These are phyloP conservation scores for Anomalospiza imberbis DNA, from an alignment of 2,797 vertebrate species.

Conservation along the genomic window DNA sequence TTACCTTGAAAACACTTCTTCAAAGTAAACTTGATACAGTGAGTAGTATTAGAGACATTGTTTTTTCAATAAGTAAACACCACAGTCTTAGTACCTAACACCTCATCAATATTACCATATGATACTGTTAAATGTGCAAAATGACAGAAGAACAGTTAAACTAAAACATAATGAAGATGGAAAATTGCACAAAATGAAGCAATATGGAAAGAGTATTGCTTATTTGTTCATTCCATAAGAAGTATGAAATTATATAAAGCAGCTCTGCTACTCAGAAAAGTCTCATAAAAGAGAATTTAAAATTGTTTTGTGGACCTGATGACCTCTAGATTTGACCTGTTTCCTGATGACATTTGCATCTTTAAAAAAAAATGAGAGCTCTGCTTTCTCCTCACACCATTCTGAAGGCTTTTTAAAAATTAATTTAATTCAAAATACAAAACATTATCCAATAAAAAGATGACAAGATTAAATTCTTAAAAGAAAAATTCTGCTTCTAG, in stretches of 20 bases:
- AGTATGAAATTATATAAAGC: conserved; percentile 1
- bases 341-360: neutral
- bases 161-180: neutral
- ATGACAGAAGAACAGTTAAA: conserved; percentile 36
- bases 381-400: neutral
- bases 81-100: neutral
- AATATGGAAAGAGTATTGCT: neutral
- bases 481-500: neutral
- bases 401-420: neutral
- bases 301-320: neutral
- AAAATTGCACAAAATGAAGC: conserved; percentile 7
- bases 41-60: neutral
- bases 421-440: neutral
- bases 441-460: neutral
- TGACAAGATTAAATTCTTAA: neutral
- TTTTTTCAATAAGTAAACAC: conserved; percentile 41
- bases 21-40: conserved; percentile 41
- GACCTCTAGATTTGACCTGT: neutral
- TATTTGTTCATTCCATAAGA: conserved; percentile 17
- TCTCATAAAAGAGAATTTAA: neutral
- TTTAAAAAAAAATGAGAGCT: neutral
- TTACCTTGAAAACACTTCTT: conserved; percentile 39
- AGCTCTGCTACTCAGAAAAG: neutral
- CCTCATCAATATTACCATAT: conserved; percentile 35
- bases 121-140: neutral